Conservation (phyloP, 2,113 vertebrate genomes). For the Dipodomys merriami region DNA sequence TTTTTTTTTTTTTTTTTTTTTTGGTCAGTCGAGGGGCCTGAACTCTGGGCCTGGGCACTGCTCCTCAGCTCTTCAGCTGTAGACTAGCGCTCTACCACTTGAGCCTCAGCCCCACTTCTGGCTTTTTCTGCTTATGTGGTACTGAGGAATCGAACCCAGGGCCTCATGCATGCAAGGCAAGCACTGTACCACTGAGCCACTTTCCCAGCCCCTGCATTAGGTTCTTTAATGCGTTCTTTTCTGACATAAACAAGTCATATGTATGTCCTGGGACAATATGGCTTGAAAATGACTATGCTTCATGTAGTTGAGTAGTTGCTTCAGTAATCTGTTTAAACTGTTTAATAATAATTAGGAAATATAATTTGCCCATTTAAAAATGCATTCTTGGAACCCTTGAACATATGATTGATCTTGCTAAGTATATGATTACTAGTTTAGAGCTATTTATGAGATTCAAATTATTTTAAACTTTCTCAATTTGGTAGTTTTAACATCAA, state of each 20-base stretch:
- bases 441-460: not conserved
- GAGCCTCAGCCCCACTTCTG: too few relatives aligned
- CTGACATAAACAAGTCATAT: not conserved
- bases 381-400: not conserved
- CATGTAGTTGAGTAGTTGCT: constrained; percentile 16
- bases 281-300: not conserved
- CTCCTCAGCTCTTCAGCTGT: too few relatives aligned
- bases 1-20: too few relatives aligned
- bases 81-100: too few relatives aligned
- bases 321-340: constrained; percentile 10
- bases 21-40: too few relatives aligned
- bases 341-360: constrained; percentile 19
- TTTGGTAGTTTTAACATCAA: not conserved
- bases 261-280: not conserved
- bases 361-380: constrained; percentile 24
- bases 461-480: not conserved
- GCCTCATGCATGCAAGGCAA: too few relatives aligned
- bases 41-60: too few relatives aligned
- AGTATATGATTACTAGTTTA: not conserved
- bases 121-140: too few relatives aligned
- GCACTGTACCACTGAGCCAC: too few relatives aligned
- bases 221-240: constrained; percentile 2
- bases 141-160: too few relatives aligned
- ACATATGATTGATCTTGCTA: not conserved
- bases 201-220: not conserved